Evolutionary conservation across 2,888 invertebrate genomes (phyloP), one percentile per base, ranked within the genome.

Genomic region (Eustalomyia histrio): DNA sequence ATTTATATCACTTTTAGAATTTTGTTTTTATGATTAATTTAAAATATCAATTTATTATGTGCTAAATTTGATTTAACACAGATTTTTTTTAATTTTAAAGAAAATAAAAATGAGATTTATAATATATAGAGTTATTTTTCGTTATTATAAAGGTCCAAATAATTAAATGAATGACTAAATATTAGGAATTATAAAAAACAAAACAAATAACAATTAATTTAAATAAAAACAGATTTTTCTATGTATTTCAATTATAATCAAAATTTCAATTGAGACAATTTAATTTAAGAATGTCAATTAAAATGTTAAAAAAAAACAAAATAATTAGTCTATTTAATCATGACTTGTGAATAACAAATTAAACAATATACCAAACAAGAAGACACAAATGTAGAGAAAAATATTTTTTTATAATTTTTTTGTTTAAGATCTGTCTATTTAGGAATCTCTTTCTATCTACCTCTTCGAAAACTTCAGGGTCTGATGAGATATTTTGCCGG

Each of bases 1-100:
- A 47, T 74, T 67, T 52, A 52, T 74, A 52, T 74, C 65, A 74
- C 58, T 65, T 65, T 50, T 18, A 24, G 18, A 61, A 55, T 55
- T 18, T 55, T 35, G 12, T 17, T 63, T 61, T 29, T 17, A 63
- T 43, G n/a, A 50, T 64, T 8, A 43, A 43, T 18, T 29, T 33
- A 52, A 65, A 24, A 47, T 29, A 24, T 57, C 10, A 14, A 57
- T 55, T 33, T 18, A 17, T 64, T 47, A 67, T 60, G 65, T 33
- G 18, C 74, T 79, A 74, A 73, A 79, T 79, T 73, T 52, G 16
- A 79, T 79, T 74, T 68, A 69, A 64, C 24, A 18, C 67, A 61
- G 58, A 29, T 24, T 33, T 63, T 61, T 12, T 29, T 53, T 57
- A 68, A 64, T 43, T 53, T 52, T 61, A 60, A 47, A 33, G 43